A percentile compares a stretch with the other conserved stretches of the same genome.
These are phyloP conservation scores for Ariolimax columbianus DNA, from an alignment of 2,888 invertebrate genomes.

Conservation along the genomic window DNA sequence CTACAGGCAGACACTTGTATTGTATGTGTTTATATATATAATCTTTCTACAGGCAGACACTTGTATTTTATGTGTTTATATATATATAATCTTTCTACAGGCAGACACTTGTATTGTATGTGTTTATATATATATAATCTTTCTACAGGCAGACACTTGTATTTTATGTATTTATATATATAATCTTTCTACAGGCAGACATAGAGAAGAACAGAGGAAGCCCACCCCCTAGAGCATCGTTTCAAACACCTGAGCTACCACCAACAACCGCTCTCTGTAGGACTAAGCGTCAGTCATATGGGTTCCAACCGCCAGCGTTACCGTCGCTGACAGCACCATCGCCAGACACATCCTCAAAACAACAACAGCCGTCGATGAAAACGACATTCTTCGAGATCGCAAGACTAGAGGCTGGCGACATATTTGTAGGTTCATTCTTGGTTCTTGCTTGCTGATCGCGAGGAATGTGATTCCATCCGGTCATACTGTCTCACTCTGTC, in stretches of 20 bases:
- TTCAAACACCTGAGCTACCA: neutral
- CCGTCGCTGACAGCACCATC: slow-evolving; percentile 15
- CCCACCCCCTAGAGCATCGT: neutral
- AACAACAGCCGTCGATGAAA: neutral
- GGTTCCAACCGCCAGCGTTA: slow-evolving; percentile 34
- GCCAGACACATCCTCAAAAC: neutral
- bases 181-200: neutral
- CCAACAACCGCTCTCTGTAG: neutral
- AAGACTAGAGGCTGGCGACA: slow-evolving; percentile 73
- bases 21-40: too few species aligned
- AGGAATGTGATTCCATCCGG: too few species aligned
- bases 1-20: too few species aligned
- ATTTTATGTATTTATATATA: neutral
- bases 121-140: too few species aligned
- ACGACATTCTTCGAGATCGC: slow-evolving; percentile 74
- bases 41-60: too few species aligned
- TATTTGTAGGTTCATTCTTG: slow-evolving; percentile 77
- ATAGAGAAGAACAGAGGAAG: neutral
- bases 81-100: too few species aligned
- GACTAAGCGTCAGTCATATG: slow-evolving; percentile 34
- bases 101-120: too few species aligned
- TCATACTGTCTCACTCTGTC: too few species aligned
- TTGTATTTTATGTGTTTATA: too few species aligned
- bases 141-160: too few species aligned
- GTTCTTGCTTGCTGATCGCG: too few species aligned